Conservation (phyloP, 2,113 vertebrate genomes). For the Baryphthengus martii region DNA sequence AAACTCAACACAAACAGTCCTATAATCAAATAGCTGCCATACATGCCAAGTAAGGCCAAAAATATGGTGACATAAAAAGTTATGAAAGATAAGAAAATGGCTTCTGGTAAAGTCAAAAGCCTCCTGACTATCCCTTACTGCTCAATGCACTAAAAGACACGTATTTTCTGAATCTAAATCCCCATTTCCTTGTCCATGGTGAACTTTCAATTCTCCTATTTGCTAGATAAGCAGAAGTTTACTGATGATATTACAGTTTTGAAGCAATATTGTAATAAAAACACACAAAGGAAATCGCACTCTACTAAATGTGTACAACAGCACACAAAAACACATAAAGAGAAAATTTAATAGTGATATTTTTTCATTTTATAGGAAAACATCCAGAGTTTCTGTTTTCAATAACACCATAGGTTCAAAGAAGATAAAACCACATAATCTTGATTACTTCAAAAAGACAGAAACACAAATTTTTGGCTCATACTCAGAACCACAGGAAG, state of each 20-base stretch:
- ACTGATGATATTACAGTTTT: not conserved
- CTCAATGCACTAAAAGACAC: not conserved
- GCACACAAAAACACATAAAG: not conserved
- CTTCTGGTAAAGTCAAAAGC: not conserved
- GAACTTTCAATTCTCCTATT: not conserved
- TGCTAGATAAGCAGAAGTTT: not conserved
- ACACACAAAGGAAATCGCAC: not conserved
- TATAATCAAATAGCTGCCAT: not conserved
- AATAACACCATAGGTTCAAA: not conserved
- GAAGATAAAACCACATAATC: not conserved
- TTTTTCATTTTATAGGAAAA: not conserved
- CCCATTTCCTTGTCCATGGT: not conserved
- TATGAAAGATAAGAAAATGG: not conserved
- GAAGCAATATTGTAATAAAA: not conserved
- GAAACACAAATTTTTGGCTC: not conserved
- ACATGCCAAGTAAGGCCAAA: not conserved
- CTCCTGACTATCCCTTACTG: not conserved
- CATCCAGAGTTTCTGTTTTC: not conserved
- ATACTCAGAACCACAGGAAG: not conserved
- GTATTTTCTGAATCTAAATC: not conserved
- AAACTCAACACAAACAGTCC: not conserved
- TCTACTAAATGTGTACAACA: not conserved
- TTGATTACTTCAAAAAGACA: not conserved
- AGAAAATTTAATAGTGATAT: not conserved
- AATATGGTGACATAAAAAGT: accelerated